These are phyloP conservation scores for Campoplex capitator DNA, from an alignment of 2,888 invertebrate genomes.

Conservation along the genomic window DNA sequence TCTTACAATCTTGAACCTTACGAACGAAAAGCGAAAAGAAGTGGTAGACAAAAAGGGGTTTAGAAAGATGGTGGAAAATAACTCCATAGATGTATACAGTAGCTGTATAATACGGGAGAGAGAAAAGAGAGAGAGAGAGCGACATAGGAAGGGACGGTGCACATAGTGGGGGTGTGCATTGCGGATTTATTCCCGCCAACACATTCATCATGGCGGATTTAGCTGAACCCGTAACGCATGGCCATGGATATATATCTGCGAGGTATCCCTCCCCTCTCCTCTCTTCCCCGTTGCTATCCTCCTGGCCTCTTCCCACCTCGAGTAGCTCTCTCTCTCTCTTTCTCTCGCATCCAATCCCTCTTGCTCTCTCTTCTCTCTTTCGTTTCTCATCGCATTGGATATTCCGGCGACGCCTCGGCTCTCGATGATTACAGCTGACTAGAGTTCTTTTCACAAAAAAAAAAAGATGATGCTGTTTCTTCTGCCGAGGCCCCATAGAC, in stretches of 20 bases:
- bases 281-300: slow-evolving; percentile 63
- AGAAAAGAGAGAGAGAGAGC: slow-evolving; percentile 68
- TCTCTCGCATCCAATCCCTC: slow-evolving; percentile 43
- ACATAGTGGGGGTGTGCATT: slow-evolving; percentile 83
- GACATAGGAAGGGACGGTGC: slow-evolving; percentile 67
- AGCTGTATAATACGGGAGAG: slow-evolving; percentile 67
- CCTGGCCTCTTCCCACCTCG: slow-evolving; percentile 66
- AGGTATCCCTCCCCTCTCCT: slow-evolving; percentile 75
- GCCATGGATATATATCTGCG: slow-evolving; percentile 84
- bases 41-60: slow-evolving; percentile 56
- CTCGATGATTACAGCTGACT: slow-evolving; percentile 79
- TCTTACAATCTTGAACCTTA: slow-evolving; percentile 56
- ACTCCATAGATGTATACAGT: slow-evolving; percentile 53
- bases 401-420: slow-evolving; percentile 76
- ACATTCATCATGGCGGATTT: slow-evolving; percentile 85
- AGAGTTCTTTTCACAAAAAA: slow-evolving; percentile 66
- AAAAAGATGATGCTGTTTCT: slow-evolving; percentile 36
- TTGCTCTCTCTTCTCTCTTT: slow-evolving; percentile 64
- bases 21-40: slow-evolving; percentile 64
- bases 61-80: slow-evolving; percentile 70
- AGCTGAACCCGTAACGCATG: slow-evolving; percentile 85
- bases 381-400: slow-evolving; percentile 72
- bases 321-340: slow-evolving; percentile 57
- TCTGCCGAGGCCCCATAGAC: slow-evolving; percentile 34
- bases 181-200: slow-evolving; percentile 85